Conservation (phyloP, 2,113 vertebrate species). For the Nettapus auritus region DNA sequence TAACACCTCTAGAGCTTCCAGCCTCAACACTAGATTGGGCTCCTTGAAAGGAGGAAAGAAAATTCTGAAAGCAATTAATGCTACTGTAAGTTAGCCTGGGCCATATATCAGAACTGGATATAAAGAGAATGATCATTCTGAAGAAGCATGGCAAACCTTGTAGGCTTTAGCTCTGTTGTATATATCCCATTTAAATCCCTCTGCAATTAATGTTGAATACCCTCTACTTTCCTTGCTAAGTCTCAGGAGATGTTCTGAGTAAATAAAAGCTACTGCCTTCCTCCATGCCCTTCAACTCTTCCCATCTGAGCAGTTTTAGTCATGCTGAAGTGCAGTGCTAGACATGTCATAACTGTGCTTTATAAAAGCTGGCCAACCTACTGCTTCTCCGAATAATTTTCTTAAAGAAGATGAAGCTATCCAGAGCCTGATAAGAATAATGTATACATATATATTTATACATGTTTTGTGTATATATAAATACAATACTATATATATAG, state of each 20-base stretch:
- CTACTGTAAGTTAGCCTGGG: background rate
- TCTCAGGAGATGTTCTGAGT: background rate
- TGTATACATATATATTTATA: background rate
- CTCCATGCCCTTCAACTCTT: background rate
- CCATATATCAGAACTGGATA: rapidly evolving
- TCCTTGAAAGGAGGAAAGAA: background rate
- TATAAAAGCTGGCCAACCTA: background rate
- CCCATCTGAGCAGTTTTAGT: background rate
- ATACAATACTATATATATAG: background rate
- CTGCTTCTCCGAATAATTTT: background rate
- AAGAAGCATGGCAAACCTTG: background rate
- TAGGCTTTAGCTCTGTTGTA: background rate
- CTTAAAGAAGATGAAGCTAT: background rate
- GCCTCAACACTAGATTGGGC: background rate
- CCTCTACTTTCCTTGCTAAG: background rate
- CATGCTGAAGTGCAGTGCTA: background rate
- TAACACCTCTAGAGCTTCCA: background rate
- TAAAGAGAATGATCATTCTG: background rate
- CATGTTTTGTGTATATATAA: background rate
- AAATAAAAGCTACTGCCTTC: background rate
- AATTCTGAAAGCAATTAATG: background rate
- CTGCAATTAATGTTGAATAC: background rate
- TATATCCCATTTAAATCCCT: background rate
- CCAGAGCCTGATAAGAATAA: background rate
- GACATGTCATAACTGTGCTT: background rate